Evolutionary conservation across 2,113 vertebrate species (phyloP), one percentile per base, ranked within the genome.

Genomic region (Cettia cetti): DNA sequence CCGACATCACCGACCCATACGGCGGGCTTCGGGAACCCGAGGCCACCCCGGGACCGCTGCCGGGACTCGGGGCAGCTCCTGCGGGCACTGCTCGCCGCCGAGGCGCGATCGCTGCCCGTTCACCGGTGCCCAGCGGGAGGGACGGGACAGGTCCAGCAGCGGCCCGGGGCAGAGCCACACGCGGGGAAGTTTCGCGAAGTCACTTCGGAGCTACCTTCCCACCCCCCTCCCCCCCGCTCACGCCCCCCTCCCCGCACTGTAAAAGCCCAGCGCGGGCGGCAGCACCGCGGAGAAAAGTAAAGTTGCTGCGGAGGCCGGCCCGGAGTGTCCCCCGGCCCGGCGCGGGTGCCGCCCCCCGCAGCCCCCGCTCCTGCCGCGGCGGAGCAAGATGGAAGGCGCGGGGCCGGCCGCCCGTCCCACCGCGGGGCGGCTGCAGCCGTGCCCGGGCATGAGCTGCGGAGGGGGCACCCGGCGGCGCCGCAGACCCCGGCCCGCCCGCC

Each of bases 281-380:
- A 27, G 54, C 60, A 23, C 61, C 6, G 66, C 54, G 33, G 68
- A 77, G 20, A 68, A 96, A 97, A 98, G 95, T 98, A 95, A 81
- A 76, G 87, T 84, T n/a, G 57, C 68, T 4, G 40, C 24, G 16
- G 52, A 23, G 53, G 47, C 42, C 57, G 44, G 68, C 35, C 11
- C 39, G 20, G 12, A 4, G 76, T 4, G 56, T 15, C 10, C 15
- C 52, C 50, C 28, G 37, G 50, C 65, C 54, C 37, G 31, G 63
- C 27, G 63, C 27, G 3, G 56, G 15, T 22, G 23, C 66, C 84
- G 59, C 37, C 79, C 92, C 60, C 35, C 44, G 11, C 44, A 71
- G 39, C 68, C 54, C 91, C 77, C 17, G 87, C 63, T 54, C 83
- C 61, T 1, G 40, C 66, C 61, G 77, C 47, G 37, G 42, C n/a